Evolutionary conservation across 2,797 vertebrate genomes (phyloP).

Genomic region (Psittacula derbiana): DNA sequence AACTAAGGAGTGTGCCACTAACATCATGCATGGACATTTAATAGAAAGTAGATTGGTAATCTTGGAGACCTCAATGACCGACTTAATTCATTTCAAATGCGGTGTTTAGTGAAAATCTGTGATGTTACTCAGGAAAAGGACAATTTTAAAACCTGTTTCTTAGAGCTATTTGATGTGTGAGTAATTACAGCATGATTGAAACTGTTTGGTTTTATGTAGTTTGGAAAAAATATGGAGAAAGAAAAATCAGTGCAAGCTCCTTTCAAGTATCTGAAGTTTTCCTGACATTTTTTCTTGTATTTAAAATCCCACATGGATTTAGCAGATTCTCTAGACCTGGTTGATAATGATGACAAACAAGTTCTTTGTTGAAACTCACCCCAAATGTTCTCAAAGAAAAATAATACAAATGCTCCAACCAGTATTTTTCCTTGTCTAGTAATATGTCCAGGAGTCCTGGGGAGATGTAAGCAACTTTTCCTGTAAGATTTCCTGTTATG

Average conservation of each 20-base stretch:
- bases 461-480: background rate
- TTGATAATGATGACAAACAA: background rate
- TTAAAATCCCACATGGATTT: background rate
- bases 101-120: background rate
- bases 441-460: background rate
- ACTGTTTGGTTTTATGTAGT: accelerated
- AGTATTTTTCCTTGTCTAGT: background rate
- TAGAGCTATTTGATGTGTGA: background rate
- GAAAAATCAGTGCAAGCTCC: background rate
- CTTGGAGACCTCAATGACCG: background rate
- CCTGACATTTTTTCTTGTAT: background rate
- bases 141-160: background rate
- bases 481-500: background rate
- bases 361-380: background rate
- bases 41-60: background rate
- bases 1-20: background rate
- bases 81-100: background rate
- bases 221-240: background rate
- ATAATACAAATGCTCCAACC: background rate
- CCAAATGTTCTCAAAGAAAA: background rate
- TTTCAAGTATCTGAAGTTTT: background rate
- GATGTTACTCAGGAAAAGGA: background rate
- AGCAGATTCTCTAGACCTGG: background rate
- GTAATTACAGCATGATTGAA: background rate
- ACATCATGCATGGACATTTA: background rate